Conservation (phyloP, 2,797 vertebrate species). For the Morus bassanus region DNA sequence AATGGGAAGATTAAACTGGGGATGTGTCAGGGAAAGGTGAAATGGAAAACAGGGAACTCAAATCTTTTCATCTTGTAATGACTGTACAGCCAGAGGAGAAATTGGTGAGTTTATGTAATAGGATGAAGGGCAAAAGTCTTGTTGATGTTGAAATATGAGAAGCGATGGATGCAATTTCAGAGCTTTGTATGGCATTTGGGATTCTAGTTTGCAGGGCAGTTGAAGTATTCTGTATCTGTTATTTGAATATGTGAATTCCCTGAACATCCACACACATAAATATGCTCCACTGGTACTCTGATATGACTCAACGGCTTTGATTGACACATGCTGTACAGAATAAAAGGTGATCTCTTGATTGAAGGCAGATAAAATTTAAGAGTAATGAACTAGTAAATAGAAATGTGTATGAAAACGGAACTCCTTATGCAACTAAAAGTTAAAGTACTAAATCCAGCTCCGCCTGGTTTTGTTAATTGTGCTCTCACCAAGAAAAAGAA, state of each 20-base stretch:
- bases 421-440: background rate
- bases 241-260: background rate
- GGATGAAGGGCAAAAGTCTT: background rate
- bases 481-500: background rate
- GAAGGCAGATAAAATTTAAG: background rate
- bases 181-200: background rate
- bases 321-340: background rate
- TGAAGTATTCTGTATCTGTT: background rate
- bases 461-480: background rate
- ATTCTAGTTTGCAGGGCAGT: background rate
- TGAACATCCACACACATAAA: background rate
- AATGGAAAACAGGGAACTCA: background rate
- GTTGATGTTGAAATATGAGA: background rate
- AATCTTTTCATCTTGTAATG: background rate
- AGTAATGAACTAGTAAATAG: background rate
- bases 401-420: background rate
- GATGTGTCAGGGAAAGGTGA: background rate
- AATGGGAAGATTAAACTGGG: conserved; percentile 1
- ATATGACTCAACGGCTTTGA: background rate
- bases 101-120: background rate
- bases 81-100: background rate
- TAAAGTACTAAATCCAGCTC: background rate
- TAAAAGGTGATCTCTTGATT: background rate
- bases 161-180: background rate
- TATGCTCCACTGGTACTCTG: background rate